Percentiles rank a stretch among this genome's conserved stretches.
phyloP scores from a whole-genome alignment of 2,113 vertebrate genomes.

The Telmatochromis brichardi region DNA sequence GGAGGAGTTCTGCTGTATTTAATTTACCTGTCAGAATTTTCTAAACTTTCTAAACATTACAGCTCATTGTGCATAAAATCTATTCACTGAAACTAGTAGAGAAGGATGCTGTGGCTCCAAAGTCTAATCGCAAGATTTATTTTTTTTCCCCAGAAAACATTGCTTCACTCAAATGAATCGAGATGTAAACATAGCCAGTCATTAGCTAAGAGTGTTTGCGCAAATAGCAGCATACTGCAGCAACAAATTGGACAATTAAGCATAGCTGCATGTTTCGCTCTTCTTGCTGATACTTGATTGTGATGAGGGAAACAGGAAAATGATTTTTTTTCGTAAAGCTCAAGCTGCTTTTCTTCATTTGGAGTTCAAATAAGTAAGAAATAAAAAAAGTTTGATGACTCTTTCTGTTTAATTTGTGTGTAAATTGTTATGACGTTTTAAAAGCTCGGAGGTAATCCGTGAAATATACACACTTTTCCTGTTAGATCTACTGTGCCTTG shows the following conservation, averaged over 20 bases:
- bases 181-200: not conserved
- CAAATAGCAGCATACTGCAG: not conserved
- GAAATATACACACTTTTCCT: not conserved
- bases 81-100: not conserved
- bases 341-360: slow-evolving; percentile 19
- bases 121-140: not conserved
- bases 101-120: not conserved
- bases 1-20: not conserved
- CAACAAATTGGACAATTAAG: slow-evolving; percentile 18
- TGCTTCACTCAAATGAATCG: not conserved
- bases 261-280: not conserved
- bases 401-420: not conserved
- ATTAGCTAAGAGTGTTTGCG: not conserved
- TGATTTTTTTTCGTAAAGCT: not conserved
- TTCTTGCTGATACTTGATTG: not conserved
- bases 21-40: not conserved
- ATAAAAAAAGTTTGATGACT: slow-evolving; percentile 7
- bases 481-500: not conserved
- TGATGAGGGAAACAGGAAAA: not conserved
- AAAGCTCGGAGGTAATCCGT: not conserved
- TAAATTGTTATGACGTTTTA: slow-evolving; percentile 10
- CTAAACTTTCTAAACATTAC: not conserved
- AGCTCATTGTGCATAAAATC: not conserved
- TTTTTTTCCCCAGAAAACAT: not conserved
- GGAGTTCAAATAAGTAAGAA: slow-evolving; percentile 22